Conservation (phyloP, 92 coral and sea anemone genomes). For the Muricea muricata region DNA sequence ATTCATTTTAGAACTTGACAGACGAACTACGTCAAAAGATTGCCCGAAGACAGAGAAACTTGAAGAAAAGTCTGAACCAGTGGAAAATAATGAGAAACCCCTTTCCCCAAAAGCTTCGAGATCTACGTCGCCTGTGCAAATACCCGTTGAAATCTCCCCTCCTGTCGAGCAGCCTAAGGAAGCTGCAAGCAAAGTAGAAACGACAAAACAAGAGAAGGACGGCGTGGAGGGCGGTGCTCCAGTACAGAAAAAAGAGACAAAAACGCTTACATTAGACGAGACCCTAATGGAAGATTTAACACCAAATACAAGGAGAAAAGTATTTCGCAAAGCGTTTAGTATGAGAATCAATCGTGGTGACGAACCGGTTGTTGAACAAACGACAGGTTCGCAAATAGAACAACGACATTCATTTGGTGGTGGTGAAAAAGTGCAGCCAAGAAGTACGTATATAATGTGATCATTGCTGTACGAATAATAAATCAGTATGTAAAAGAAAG, state of each 20-base stretch:
- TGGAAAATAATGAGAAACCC: background rate
- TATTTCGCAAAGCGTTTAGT: constrained; percentile 40
- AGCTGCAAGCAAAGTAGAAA: background rate
- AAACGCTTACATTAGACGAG: background rate
- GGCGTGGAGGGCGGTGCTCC: background rate
- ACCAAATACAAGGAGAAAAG: constrained; percentile 31
- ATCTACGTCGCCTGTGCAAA: background rate
- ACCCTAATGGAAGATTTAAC: constrained; percentile 29
- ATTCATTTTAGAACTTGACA: constrained; percentile 16
- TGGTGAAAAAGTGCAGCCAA: background rate
- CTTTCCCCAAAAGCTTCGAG: background rate
- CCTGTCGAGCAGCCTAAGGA: background rate
- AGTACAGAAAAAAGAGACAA: background rate
- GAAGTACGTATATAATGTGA: background rate
- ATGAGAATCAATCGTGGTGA: constrained; percentile 25
- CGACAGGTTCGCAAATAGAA: background rate
- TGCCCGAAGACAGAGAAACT: background rate
- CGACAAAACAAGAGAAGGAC: background rate
- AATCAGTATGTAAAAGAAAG: too few relatives aligned
- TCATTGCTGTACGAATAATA: background rate
- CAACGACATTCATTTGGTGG: constrained; percentile 19
- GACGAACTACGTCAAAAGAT: background rate
- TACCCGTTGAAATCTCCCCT: background rate
- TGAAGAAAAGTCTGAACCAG: background rate
- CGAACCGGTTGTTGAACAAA: background rate